phyloP scores from a whole-genome alignment of 2,797 vertebrate species.

The Phataginus tetradactyla region DNA sequence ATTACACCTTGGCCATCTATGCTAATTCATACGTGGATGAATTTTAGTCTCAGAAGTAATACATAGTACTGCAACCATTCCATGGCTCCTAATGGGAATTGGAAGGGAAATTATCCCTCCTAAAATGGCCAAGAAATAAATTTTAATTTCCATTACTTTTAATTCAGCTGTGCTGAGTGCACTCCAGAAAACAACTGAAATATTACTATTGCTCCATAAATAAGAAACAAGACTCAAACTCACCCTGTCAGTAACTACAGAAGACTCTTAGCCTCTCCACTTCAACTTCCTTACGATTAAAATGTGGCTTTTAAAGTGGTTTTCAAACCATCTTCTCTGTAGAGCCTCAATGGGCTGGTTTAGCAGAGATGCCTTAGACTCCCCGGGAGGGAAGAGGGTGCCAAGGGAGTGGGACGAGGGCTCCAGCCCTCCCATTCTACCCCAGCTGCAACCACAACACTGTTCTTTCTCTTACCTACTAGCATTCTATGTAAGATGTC shows the following conservation, averaged over 20 bases:
- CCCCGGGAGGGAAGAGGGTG: too few relatives aligned
- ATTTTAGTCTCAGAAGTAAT: constrained; percentile 37
- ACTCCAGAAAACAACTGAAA: not conserved
- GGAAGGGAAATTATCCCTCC: not conserved
- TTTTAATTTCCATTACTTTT: not conserved
- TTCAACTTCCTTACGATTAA: not conserved
- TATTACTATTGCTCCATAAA: not conserved
- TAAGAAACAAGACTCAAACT: not conserved
- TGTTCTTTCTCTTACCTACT: not conserved
- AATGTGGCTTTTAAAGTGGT: not conserved
- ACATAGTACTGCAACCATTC: not conserved
- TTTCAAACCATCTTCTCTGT: not conserved
- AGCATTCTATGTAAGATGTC: not conserved
- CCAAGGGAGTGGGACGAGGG: not conserved
- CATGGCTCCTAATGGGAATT: not conserved
- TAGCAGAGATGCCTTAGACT: not conserved
- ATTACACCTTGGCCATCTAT: not conserved
- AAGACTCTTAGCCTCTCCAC: not conserved
- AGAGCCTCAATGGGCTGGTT: not conserved
- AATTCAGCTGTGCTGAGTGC: not conserved
- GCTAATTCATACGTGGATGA: not conserved
- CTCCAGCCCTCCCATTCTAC: not conserved
- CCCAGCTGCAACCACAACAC: not conserved
- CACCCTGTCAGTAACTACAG: not conserved
- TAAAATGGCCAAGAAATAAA: constrained; percentile 25